Conservation (phyloP, 2,113 vertebrate genomes). For the Pygoscelis adeliae region DNA sequence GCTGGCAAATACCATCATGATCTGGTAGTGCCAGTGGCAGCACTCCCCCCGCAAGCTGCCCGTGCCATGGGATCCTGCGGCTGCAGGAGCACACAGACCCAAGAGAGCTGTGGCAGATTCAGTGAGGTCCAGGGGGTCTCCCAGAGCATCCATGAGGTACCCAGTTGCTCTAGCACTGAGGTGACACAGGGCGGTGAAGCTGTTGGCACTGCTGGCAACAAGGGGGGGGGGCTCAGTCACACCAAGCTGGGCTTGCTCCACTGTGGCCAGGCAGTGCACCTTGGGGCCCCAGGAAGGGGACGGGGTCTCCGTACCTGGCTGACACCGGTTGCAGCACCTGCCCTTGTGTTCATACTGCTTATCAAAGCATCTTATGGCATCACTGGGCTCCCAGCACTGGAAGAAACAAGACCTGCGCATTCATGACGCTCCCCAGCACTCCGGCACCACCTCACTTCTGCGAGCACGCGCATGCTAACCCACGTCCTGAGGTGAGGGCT, state of each 20-base stretch:
- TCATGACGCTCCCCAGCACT: accelerated
- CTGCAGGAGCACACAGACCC: neutral
- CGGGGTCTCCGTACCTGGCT: conserved; percentile 34
- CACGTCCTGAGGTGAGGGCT: neutral
- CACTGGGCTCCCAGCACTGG: neutral
- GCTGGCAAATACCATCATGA: neutral
- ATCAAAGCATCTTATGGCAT: neutral
- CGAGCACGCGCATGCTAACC: accelerated
- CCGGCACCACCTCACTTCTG: accelerated
- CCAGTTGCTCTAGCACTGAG: neutral
- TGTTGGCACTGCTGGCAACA: neutral
- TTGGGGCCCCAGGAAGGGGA: neutral
- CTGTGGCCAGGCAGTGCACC: neutral
- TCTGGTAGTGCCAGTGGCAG: neutral
- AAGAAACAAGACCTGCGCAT: neutral
- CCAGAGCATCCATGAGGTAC: neutral
- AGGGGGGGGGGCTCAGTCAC: neutral
- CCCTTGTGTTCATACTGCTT: conserved; percentile 2
- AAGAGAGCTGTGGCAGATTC: neutral
- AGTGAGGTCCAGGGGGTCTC: neutral
- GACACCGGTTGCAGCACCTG: conserved; percentile 57
- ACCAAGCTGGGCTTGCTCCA: accelerated
- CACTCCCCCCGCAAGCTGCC: neutral
- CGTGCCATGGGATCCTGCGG: neutral
- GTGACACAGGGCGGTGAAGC: neutral